Evolutionary conservation across 2,797 vertebrate species (phyloP).

Genomic region (Myotis vivesi): DNA sequence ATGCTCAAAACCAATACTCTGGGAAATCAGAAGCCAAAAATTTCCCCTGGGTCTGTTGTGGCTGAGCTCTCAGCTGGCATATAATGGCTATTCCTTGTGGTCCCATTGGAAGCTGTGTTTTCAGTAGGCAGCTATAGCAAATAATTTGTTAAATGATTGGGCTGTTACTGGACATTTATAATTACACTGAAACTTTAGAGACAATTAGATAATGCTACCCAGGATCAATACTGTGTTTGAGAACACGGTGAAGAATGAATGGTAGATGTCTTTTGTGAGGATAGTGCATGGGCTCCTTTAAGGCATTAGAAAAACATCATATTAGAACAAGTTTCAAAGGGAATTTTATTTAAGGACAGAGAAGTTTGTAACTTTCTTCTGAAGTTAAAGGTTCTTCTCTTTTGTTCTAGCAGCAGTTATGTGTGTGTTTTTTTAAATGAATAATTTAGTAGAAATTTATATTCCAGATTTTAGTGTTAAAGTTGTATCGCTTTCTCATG

Average conservation of each 20-base stretch:
- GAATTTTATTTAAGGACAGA: not conserved
- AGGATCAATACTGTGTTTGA: not conserved
- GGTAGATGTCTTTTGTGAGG: not conserved
- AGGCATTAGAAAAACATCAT: not conserved
- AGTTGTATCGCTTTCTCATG: not conserved
- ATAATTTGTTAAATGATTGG: not conserved
- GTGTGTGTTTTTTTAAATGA: not conserved
- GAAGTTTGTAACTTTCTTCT: not conserved
- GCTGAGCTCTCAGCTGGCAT: not conserved
- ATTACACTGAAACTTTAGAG: not conserved
- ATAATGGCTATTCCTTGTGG: not conserved
- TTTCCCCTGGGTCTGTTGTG: not conserved
- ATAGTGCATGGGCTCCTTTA: not conserved
- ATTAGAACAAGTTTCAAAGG: not conserved
- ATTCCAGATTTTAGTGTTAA: constrained; percentile 17
- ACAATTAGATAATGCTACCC: not conserved
- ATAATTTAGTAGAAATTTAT: not conserved
- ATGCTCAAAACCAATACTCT: not conserved
- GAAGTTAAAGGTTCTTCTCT: not conserved
- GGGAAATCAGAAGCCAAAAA: not conserved
- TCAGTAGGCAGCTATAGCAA: not conserved
- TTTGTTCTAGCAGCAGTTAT: not conserved
- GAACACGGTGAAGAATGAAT: not conserved
- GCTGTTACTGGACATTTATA: not conserved
- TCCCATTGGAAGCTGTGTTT: not conserved